phyloP scores from a whole-genome alignment of 2,113 vertebrate species.

The Bombycilla garrulus region DNA sequence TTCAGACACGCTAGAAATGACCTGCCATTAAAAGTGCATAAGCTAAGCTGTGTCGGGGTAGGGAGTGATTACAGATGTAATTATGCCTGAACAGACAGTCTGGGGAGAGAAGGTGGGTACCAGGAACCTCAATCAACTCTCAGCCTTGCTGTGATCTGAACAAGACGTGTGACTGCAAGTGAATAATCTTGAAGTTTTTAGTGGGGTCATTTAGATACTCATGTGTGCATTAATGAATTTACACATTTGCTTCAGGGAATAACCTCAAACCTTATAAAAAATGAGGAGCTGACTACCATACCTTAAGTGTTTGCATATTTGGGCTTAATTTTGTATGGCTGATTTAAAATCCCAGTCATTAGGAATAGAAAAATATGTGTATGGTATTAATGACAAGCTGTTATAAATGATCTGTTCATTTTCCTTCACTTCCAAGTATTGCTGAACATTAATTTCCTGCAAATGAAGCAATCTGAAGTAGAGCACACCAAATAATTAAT shows the following conservation, averaged over 20 bases:
- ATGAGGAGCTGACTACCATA: not conserved
- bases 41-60: not conserved
- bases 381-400: not conserved
- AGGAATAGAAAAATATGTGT: not conserved
- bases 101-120: not conserved
- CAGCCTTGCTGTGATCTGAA: not conserved
- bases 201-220: not conserved
- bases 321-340: not conserved
- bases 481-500: slow-evolving; percentile 35
- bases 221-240: not conserved
- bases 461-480: slow-evolving; percentile 30
- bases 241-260: not conserved
- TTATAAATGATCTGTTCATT: not conserved
- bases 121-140: not conserved
- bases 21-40: not conserved
- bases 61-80: not conserved
- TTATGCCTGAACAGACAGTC: not conserved
- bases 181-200: not conserved
- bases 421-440: slow-evolving; percentile 37
- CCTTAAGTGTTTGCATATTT: not conserved
- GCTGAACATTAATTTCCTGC: slow-evolving; percentile 16
- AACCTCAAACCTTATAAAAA: not conserved
- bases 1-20: not conserved
- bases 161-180: not conserved
- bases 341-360: not conserved